Evolutionary conservation across 1,140 invertebrate species (phyloP).

Genomic region (Eupeodes corollae): DNA sequence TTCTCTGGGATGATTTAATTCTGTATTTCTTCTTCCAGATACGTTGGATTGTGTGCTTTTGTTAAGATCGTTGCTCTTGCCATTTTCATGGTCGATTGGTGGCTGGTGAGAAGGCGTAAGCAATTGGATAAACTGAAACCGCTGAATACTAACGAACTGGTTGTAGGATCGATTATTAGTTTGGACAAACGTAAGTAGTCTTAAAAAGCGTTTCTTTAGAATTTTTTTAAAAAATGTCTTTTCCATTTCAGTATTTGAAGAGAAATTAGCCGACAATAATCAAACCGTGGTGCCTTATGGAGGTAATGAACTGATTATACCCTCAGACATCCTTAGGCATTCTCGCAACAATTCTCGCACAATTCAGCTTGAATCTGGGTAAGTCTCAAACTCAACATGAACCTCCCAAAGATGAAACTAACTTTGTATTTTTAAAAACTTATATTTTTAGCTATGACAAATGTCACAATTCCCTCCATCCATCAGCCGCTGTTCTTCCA

Average conservation of each 20-base stretch:
- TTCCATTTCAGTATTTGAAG: constrained; percentile 29
- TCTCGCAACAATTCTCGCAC: constrained; percentile 48
- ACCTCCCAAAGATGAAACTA: background rate
- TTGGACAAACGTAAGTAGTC: constrained; percentile 64
- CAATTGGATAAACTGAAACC: constrained; percentile 61
- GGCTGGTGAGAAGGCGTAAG: constrained; percentile 65
- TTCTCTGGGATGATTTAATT: constrained; percentile 1
- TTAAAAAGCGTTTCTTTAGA: background rate
- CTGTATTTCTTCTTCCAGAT: constrained; percentile 44
- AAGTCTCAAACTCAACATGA: background rate
- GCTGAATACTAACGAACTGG: constrained; percentile 63
- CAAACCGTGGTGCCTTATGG: constrained; percentile 17
- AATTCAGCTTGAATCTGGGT: constrained; percentile 45
- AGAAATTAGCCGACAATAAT: constrained; percentile 20
- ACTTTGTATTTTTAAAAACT: background rate
- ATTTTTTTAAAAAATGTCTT: background rate
- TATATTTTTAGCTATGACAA: constrained; percentile 27
- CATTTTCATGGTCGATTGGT: constrained; percentile 82
- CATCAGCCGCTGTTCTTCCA: constrained; percentile 14
- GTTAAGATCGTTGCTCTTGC: constrained; percentile 78
- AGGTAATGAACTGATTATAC: constrained; percentile 25
- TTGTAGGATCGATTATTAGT: constrained; percentile 73
- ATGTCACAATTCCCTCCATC: constrained; percentile 21
- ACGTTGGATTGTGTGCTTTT: constrained; percentile 80
- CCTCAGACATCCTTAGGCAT: constrained; percentile 40